Base-by-base conservation (phyloP, 2,888 invertebrate genomes). In the Pseudococcus longispinus region DNA sequence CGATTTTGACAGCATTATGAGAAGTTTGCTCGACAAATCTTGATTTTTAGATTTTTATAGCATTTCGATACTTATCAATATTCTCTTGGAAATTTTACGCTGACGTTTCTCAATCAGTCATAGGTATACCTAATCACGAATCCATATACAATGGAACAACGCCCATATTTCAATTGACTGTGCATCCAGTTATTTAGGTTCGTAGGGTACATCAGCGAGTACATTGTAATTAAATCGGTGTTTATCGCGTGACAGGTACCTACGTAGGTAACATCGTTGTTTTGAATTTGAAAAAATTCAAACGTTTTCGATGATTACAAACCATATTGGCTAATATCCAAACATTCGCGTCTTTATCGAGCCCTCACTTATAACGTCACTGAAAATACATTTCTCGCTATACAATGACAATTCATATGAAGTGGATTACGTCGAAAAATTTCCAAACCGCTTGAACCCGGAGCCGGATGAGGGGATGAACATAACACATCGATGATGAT, bases 351-450 rank as follows among this genome's bases (percentile, higher is more conserved):
- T 29, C 70, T 70, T 18, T 29, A 70, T 70, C 18, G 11, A 29
- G 70, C 70, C 29, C 29, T 29, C 29, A 70, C 29, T 32, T 29
- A 70, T 29, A 70, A 70, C 70, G 70, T 70, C 70, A 70, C 70
- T n/a, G 2, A 29, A 70, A 70, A 70, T 70, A 51, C n/a, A 18
- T 9, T 70, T 65, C 13, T 65, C 26, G 9, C 2, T 32, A 37
- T 60, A 60, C 60, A 15, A 60, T 60, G 60, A 60, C 60, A 60
- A 60, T 60, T 23, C 60, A 60, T 60, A 60, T 60, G 70, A 55
- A 74, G 74, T 29, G 32, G 74, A 80, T 80, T 80, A 42, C 42
- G 77, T 80, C 20, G 77, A 80, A 80, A 80, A 80, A 80, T 80
- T 80, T 80, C 42, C 77, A 37, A 42, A 42, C 32, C 37, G n/a